These are phyloP conservation scores for Dryobota labecula DNA, from an alignment of 2,888 invertebrate species.

Conservation along the genomic window DNA sequence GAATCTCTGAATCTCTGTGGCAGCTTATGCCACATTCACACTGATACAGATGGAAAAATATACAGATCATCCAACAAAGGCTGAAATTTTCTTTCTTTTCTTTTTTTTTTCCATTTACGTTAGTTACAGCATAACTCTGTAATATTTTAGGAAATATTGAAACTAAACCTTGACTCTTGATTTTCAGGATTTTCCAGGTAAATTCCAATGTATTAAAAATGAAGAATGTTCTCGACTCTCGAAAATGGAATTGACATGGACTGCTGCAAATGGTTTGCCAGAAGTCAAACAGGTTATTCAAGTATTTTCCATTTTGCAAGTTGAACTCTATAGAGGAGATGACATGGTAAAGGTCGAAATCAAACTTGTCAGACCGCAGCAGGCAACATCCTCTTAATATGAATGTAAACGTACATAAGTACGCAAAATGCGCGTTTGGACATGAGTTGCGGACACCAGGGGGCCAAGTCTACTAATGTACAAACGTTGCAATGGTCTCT, in stretches of 20 bases:
- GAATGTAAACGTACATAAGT: constrained; percentile 1
- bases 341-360: constrained; percentile 85
- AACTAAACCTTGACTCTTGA: constrained; percentile 23
- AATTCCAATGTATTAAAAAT: constrained; percentile 81
- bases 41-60: not conserved
- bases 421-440: not conserved
- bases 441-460: not conserved
- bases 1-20: not conserved
- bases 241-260: constrained; percentile 85
- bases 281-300: constrained; percentile 80
- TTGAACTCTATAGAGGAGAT: constrained; percentile 83
- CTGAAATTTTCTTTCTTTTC: not conserved
- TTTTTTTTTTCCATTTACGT: not conserved
- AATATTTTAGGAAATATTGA: constrained; percentile 2
- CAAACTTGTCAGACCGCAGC: constrained; percentile 79
- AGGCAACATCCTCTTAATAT: constrained; percentile 24
- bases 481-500: too few relatives aligned
- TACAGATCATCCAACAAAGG: not conserved
- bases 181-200: constrained; percentile 86
- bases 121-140: not conserved
- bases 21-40: constrained; percentile 10
- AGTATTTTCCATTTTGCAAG: constrained; percentile 83
- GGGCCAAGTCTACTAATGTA: too few relatives aligned
- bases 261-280: constrained; percentile 71
- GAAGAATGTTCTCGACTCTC: constrained; percentile 81